Evolutionary conservation across 2,888 invertebrate species (phyloP), one percentile per base, ranked within the genome.

Genomic region (Plagodis pulveraria): DNA sequence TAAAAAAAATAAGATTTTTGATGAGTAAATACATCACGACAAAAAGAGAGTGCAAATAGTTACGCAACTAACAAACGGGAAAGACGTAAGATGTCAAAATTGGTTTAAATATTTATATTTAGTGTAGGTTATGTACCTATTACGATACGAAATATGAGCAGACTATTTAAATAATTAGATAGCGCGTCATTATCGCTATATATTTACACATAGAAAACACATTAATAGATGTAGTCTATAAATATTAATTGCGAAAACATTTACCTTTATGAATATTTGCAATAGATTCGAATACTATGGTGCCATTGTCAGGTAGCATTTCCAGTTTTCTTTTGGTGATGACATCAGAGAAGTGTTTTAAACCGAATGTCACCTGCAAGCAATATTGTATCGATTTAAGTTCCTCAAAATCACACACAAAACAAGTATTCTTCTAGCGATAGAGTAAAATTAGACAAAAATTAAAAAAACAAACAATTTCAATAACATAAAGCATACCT

Each of bases 271-370:
- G 97, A 87, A 98, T 97, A 81, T 96, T 96, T 81, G 97, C 97
- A 71, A 98, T 97, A 56, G 97, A 97, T 87, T 99, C 98, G 83
- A 99, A 94, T 66, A 98, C 97, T 76, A 98, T 96, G 50, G 98
- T 98, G 65, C 98, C 98, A 87, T 98, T 98, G 66, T 98, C 98
- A 4, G 98, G 97, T 73, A 99, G 93, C 95, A 98, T 97, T 93
- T 98, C 98, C 78, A 98, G 93, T 87, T 97, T 98, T 86, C 97
- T 96, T 90, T 98, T 98, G 63, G 96, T 95, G 71, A 98, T 97
- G 64, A 98, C 98, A 93, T 98, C 98, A 75, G 97, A 95, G 87
- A 98, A 97, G 91, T 98, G 98, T 81, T 96, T 96, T 70, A 98
- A 92, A 47, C 91, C 91, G 76, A 91, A 91, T 74, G 89, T 91